Conservation (phyloP, 2,888 invertebrate species). For the Augochlorella aurata region DNA sequence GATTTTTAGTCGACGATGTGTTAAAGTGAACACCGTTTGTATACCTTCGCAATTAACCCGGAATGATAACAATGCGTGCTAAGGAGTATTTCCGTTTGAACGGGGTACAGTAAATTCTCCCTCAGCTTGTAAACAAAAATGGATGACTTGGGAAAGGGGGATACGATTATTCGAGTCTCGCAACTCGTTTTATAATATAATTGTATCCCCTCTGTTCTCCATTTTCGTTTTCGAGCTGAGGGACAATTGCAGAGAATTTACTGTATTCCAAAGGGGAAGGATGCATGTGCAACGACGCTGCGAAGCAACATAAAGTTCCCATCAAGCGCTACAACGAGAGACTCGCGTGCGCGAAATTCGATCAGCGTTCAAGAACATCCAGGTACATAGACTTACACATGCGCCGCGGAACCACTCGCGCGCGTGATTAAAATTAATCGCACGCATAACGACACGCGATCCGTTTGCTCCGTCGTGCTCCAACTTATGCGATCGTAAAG, state of each 20-base stretch:
- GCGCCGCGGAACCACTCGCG: constrained; percentile 15
- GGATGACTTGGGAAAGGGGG: no score
- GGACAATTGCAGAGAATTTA: no score
- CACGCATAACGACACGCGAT: constrained; percentile 23
- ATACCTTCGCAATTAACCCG: neutral
- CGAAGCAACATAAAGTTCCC: neutral
- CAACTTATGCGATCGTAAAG: constrained; percentile 8
- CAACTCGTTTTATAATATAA: no score
- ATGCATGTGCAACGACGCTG: constrained; percentile 9
- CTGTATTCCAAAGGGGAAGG: neutral
- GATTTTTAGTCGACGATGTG: no score
- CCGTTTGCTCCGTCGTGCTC: constrained; percentile 2
- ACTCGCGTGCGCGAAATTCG: constrained; percentile 27
- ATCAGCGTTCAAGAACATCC: constrained; percentile 11
- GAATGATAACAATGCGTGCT: neutral
- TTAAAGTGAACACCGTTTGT: neutral
- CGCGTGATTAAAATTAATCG: constrained; percentile 36
- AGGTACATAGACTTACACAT: neutral
- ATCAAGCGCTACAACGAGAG: neutral
- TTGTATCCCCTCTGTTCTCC: no score
- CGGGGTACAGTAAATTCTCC: neutral
- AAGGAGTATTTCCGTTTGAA: neutral
- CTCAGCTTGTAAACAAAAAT: no score
- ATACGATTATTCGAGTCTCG: no score
- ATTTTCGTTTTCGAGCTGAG: no score